Percentiles rank a stretch among this genome's conserved stretches.
These are phyloP conservation scores for Microplitis deprimator DNA, from an alignment of 2,888 invertebrate species.

Conservation along the genomic window DNA sequence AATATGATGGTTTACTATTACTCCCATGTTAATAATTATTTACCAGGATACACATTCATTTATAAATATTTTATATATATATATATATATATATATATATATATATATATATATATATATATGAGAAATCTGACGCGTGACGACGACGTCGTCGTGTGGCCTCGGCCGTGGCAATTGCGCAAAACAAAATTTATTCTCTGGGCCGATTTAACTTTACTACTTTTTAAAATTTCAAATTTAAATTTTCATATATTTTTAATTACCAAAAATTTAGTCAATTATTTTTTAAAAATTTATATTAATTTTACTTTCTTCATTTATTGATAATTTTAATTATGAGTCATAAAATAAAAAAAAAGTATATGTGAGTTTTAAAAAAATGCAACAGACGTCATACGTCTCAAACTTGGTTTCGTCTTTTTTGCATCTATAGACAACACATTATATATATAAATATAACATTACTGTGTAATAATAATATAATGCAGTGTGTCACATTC, in stretches of 20 bases:
- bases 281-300: no score
- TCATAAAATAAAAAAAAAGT: no score
- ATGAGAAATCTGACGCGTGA: slow-evolving; percentile 6
- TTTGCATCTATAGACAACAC: not conserved
- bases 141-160: slow-evolving; percentile 14
- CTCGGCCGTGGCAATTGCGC: slow-evolving; percentile 30
- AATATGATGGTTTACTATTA: not conserved
- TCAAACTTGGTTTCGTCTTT: not conserved
- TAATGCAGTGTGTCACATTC: not conserved
- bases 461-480: not conserved
- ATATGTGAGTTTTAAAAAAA: no score
- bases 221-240: no score
- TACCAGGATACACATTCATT: slow-evolving; percentile 8
- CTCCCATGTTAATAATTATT: not conserved
- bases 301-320: no score
- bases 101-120: not conserved
- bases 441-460: not conserved
- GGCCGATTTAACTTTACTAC: not conserved
- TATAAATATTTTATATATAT: not conserved
- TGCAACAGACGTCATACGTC: no score
- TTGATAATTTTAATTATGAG: no score
- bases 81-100: not conserved
- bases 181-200: slow-evolving; percentile 7
- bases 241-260: no score
- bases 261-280: no score